phyloP scores from a whole-genome alignment of 2,888 invertebrate species.

The Cryptocephalus moraei region DNA sequence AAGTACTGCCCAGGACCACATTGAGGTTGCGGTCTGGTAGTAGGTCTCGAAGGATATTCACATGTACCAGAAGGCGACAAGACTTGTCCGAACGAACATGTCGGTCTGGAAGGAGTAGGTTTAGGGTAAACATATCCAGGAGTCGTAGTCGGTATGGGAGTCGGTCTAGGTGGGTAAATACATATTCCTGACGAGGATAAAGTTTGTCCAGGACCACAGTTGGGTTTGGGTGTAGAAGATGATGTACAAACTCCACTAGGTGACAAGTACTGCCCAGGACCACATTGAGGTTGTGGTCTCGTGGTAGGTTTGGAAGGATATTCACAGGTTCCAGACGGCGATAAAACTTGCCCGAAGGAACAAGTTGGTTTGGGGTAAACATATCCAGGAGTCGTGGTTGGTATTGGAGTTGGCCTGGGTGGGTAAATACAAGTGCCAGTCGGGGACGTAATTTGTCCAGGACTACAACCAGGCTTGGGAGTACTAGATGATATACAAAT shows the following conservation, averaged over 20 bases:
- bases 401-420: constrained; percentile 4
- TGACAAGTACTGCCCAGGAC: constrained; percentile 14
- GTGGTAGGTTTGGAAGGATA: constrained; percentile 1
- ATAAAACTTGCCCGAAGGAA: constrained; percentile 5
- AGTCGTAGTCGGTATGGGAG: constrained; percentile 3
- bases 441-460: constrained; percentile 6
- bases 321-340: constrained; percentile 12
- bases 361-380: constrained; percentile 10
- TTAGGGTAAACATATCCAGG: neutral
- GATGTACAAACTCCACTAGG: constrained; percentile 13
- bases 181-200: constrained; percentile 15
- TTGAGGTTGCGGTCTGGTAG: constrained; percentile 1
- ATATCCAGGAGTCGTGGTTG: constrained; percentile 8
- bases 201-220: constrained; percentile 14
- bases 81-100: neutral
- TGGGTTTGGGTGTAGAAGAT: constrained; percentile 7
- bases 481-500: constrained; percentile 12
- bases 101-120: neutral
- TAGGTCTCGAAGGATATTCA: constrained; percentile 17
- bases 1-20: constrained; percentile 13
- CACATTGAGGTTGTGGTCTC: constrained; percentile 5
- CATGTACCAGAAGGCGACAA: constrained; percentile 23
- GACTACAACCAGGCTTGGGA: constrained; percentile 6
- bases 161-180: constrained; percentile 7
- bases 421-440: constrained; percentile 1